Base-by-base conservation (phyloP, 2,797 vertebrate genomes). In the Sebastes minor region DNA sequence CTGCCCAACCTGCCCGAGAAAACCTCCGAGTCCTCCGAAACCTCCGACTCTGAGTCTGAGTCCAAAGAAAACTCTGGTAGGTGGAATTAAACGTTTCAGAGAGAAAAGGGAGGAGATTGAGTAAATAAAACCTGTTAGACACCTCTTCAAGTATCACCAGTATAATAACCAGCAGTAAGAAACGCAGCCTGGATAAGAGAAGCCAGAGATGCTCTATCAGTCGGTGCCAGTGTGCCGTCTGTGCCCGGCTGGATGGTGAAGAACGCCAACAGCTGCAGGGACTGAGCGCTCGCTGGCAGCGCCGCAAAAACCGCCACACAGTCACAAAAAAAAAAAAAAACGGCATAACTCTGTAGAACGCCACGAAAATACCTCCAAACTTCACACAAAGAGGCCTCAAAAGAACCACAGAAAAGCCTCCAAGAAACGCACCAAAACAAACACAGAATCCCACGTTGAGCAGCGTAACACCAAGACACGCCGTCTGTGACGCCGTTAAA, bases 1-100 rank as follows among this genome's bases (percentile, higher is more conserved):
- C 96, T 99, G 83, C 98, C 98, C 52, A 97, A 97, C 78, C 96
- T 99, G 86, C 98, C 98, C 0, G 98, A 99, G 94, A 99, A 99
- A 93, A 96, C 98, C 16, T 98, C 97, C 0, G 98, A 99, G 94
- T 99, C 98, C 70, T 99, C 97, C 0, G 99, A 99, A 94, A 97
- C 97, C 7, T 99, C 98, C 0, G 98, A 99, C 94, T 99, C 98
- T 0, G 98, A 99, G 86, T 99, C 98, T 0, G 98, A 99, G 91
- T 99, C 97, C 88, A 99, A 99, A 95, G 99, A 99, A 92, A 99
- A 97, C 95, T 99, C 99, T 89, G 98, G 98, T 99, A 96, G 12
- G 83, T 77, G 4, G 7, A 28, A 61, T 8, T 14, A 22, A 27
- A 20, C 1, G 4, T 53, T 4, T 56, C 0, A 55, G 20, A 23